phyloP scores from a whole-genome alignment of 2,888 invertebrate species.

The Drosophila austrosaltans region DNA sequence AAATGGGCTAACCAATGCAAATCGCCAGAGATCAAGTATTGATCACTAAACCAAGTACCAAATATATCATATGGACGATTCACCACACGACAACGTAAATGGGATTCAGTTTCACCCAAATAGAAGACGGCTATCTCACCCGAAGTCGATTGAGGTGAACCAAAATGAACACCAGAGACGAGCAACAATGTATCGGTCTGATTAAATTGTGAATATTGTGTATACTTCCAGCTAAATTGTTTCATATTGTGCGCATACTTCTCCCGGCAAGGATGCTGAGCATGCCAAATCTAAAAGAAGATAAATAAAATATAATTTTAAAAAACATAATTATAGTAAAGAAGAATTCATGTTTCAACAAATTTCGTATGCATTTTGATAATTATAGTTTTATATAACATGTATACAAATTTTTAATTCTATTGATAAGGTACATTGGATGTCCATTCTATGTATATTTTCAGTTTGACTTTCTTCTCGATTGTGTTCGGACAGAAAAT shows the following conservation, averaged over 20 bases:
- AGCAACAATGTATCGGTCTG: slow-evolving; percentile 90
- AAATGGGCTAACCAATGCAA: slow-evolving; percentile 91
- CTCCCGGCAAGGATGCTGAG: slow-evolving; percentile 88
- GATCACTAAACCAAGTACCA: slow-evolving; percentile 94
- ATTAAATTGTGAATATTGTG: slow-evolving; percentile 94
- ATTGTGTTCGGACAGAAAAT: too few species aligned
- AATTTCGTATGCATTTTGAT: too few species aligned
- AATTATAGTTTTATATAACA: too few species aligned
- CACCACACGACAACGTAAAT: slow-evolving; percentile 89
- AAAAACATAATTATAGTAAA: neutral
- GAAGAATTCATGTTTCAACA: too few species aligned
- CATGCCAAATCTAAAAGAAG: slow-evolving; percentile 87
- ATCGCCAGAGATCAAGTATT: slow-evolving; percentile 91
- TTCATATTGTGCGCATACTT: slow-evolving; percentile 91
- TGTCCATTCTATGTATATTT: too few species aligned
- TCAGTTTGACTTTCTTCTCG: too few species aligned
- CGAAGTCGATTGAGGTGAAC: slow-evolving; percentile 89
- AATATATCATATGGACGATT: slow-evolving; percentile 95
- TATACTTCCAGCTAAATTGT: slow-evolving; percentile 92
- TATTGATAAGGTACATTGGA: too few species aligned
- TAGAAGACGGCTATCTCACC: slow-evolving; percentile 95
- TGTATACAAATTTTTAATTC: too few species aligned
- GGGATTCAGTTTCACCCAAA: slow-evolving; percentile 86
- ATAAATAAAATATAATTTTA: neutral
- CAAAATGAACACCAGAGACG: slow-evolving; percentile 93